Evolutionary conservation across 2,888 invertebrate species (phyloP), one percentile per base, ranked within the genome.

Genomic region (Chesias legatella): DNA sequence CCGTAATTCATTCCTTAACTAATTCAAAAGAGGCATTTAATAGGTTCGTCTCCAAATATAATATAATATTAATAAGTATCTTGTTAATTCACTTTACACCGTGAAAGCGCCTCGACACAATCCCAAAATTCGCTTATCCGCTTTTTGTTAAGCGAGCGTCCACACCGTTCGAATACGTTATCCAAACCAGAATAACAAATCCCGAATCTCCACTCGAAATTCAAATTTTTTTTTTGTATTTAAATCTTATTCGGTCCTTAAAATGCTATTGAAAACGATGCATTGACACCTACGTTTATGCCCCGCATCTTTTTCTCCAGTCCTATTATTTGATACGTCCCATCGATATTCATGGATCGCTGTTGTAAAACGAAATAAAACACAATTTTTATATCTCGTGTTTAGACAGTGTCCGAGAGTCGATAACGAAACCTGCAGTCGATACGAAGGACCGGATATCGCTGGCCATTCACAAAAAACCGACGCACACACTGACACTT

Each of bases 381-480:
- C 83, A 78, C 79, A 75, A 83, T 82, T 84, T 86, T 85, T 86
- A 86, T 84, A 82, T 82, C 74, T 76, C 67, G 61, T 84, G 79
- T 86, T 86, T 85, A 85, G 86, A 85, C 86, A 79, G 82, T 73
- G 77, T 70, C 66, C 73, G 81, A 77, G 79, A 81, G 78, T 71
- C 83, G 86, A 88, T 88, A 88, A 88, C 82, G 67, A 80, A 86
- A 86, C 85, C 81, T 81, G 86, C 78, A 79, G 67, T 60, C 73
- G 67, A 79, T 78, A 77, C 68, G 67, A 72, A 74, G 71, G 83
- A 83, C 88, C 88, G 88, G 88, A 88, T 85, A 83, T 81, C 79
- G 73, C 64, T 65, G 81, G 70, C 77, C 88, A 88, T 88, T 88
- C 88, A 88, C 84, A 85, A 88, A 86, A 85, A 86, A 79, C 60